These are phyloP conservation scores for Molorchus minor DNA, from an alignment of 2,888 invertebrate genomes.

Conservation along the genomic window DNA sequence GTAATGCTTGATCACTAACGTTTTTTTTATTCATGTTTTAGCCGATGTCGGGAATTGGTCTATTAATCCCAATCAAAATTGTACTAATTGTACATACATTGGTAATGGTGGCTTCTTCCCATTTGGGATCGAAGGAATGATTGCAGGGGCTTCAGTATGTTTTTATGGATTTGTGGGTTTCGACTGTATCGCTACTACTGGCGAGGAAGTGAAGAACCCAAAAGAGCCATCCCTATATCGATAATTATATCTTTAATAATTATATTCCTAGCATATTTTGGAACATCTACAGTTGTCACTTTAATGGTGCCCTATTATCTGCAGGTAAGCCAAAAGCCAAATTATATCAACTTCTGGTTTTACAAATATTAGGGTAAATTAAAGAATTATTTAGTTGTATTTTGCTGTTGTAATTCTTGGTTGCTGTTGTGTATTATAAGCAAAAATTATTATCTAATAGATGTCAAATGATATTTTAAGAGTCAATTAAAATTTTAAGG, in stretches of 20 bases:
- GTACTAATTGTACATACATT: conserved; percentile 60
- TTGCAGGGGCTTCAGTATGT: conserved; percentile 83
- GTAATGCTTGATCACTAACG: not conserved
- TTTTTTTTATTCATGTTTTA: conserved; percentile 43
- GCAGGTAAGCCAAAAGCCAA: conserved; percentile 64
- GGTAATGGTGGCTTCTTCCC: conserved; percentile 86
- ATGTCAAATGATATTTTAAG: no score
- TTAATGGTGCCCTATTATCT: conserved; percentile 85
- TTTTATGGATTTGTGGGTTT: conserved; percentile 96
- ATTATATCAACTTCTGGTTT: no score
- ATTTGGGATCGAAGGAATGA: conserved; percentile 80
- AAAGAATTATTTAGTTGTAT: no score
- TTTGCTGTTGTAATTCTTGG: no score
- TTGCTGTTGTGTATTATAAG: no score
- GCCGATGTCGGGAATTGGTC: conserved; percentile 65
- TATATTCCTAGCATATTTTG: conserved; percentile 89
- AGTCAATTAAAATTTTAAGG: no score
- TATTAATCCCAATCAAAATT: conserved; percentile 48
- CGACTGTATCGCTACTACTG: conserved; percentile 87
- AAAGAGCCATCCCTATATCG: conserved; percentile 87
- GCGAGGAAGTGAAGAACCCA: conserved; percentile 90
- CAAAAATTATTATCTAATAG: no score
- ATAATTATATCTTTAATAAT: conserved; percentile 83
- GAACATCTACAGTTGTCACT: conserved; percentile 87
- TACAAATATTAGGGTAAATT: no score